Conservation (phyloP, 2,888 invertebrate genomes). For the Colletes collaris region DNA sequence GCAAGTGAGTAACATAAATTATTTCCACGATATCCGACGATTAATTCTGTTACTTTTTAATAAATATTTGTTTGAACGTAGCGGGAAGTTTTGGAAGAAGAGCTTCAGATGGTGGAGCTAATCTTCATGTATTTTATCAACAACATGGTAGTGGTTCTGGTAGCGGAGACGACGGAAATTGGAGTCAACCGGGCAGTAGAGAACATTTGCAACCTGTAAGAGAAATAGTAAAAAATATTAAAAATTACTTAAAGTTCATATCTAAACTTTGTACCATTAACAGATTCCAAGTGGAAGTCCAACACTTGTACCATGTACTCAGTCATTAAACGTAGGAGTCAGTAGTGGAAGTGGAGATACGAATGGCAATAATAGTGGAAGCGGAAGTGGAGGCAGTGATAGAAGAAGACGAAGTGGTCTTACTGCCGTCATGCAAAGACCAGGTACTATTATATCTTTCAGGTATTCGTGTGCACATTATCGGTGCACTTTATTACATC, state of each 20-base stretch:
- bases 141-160: slow-evolving; percentile 77
- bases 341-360: slow-evolving; percentile 76
- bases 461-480: slow-evolving; percentile 43
- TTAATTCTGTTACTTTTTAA: neutral
- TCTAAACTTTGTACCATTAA: neutral
- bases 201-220: slow-evolving; percentile 85
- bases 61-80: slow-evolving; percentile 69
- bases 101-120: slow-evolving; percentile 98
- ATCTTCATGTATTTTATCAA: slow-evolving; percentile 90
- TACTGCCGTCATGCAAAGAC: slow-evolving; percentile 93
- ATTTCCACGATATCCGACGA: neutral
- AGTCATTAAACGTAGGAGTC: slow-evolving; percentile 79
- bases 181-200: slow-evolving; percentile 85
- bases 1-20: slow-evolving; percentile 85
- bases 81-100: slow-evolving; percentile 93
- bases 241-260: neutral
- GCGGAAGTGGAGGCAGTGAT: slow-evolving; percentile 84
- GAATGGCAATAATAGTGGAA: slow-evolving; percentile 78
- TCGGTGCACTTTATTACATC: slow-evolving; percentile 42
- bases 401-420: slow-evolving; percentile 92
- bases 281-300: slow-evolving; percentile 81
- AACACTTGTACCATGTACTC: slow-evolving; percentile 82
- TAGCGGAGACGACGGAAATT: slow-evolving; percentile 82
- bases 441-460: slow-evolving; percentile 85
- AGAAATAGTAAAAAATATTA: slow-evolving; percentile 7